Base-by-base conservation (phyloP, 2,888 invertebrate genomes). In the Noctuana brunneofusca region DNA sequence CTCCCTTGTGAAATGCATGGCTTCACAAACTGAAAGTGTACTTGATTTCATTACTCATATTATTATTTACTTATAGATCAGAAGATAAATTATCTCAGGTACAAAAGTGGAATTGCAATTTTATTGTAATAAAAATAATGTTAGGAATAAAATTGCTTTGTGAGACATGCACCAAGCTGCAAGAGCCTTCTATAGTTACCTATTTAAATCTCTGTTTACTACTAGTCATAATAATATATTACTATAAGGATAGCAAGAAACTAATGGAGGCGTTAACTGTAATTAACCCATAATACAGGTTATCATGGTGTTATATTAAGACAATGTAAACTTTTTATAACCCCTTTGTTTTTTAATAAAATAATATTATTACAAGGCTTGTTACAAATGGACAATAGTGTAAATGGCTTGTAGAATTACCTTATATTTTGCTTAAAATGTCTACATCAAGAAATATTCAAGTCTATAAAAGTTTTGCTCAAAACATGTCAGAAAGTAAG, bases 1-100 rank as follows among this genome's bases (percentile, higher is more conserved):
- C 46, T 60, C 60, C 60, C 54, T 54, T 22, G 32, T 24, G 60
- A 48, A 60, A 53, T 60, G 18, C 35, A 27, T 22, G 30, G 18
- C 55, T 55, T 58, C 53, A 24, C 54, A 64, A 59, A 57, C 65
- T 57, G 65, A 57, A 63, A 63, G 64, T 57, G 64, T 63, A 57
- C 30, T 53, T 57, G 53, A 64, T 63, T 65, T 64, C 59, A 57
- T 64, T 32, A 53, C 58, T 63, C 22, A 43, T 20, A 52, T 30
- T 14, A 49, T n/a, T 6, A 9, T 41, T 41, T 41, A 22, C 24
- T 30, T 56, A 30, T 24, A 27, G 30, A 24, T 41, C n/a, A 22
- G 11, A 43, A 9, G 38, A 14, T 38, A 38, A 38, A 38, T 38
- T 6, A 14, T 38, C 5, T 38, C 38, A 38, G n/a, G n/a, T 38